Conservation (phyloP, 2,113 vertebrate genomes). For the Lucifuga dentata region DNA sequence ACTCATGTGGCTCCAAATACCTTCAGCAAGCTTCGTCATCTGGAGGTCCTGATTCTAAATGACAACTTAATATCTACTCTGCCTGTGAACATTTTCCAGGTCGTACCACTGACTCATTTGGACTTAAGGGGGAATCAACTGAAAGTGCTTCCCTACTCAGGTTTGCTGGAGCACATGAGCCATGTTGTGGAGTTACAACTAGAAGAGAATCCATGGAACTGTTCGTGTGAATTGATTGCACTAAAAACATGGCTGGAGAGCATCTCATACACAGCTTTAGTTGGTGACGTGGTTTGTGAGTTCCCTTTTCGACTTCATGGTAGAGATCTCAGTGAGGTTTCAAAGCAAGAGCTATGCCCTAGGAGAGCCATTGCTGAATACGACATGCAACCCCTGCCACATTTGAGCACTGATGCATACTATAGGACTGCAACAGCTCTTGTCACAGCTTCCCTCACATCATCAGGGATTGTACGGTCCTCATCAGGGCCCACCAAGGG, state of each 20-base stretch:
- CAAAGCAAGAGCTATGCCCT: slow-evolving; percentile 96
- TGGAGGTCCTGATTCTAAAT: slow-evolving; percentile 97
- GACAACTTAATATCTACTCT: slow-evolving; percentile 95
- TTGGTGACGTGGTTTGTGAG: slow-evolving; percentile 97
- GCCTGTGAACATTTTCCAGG: slow-evolving; percentile 93
- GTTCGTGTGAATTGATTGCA: slow-evolving; percentile 95
- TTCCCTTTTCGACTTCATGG: slow-evolving; percentile 96
- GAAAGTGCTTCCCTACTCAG: slow-evolving; percentile 93
- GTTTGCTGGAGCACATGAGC: slow-evolving; percentile 96
- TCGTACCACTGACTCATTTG: slow-evolving; percentile 96
- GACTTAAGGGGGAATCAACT: slow-evolving; percentile 96
- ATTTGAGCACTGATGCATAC: slow-evolving; percentile 91
- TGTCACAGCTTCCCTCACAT: slow-evolving; percentile 89
- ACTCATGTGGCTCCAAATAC: slow-evolving; percentile 90
- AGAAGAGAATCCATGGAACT: slow-evolving; percentile 99
- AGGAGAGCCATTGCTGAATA: slow-evolving; percentile 94
- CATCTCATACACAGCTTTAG: slow-evolving; percentile 93
- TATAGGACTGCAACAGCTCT: slow-evolving; percentile 89
- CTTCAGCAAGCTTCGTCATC: slow-evolving; percentile 89
- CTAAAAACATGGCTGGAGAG: slow-evolving; percentile 98
- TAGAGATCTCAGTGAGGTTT: slow-evolving; percentile 94
- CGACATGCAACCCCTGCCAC: slow-evolving; percentile 92
- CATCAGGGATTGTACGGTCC: slow-evolving; percentile 91
- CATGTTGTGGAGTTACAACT: slow-evolving; percentile 96
- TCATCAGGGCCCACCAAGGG: slow-evolving; percentile 92